A percentile compares a stretch with the other conserved stretches of the same genome.
phyloP scores from a whole-genome alignment of 2,113 vertebrate species.

The Trematocara variabile region DNA sequence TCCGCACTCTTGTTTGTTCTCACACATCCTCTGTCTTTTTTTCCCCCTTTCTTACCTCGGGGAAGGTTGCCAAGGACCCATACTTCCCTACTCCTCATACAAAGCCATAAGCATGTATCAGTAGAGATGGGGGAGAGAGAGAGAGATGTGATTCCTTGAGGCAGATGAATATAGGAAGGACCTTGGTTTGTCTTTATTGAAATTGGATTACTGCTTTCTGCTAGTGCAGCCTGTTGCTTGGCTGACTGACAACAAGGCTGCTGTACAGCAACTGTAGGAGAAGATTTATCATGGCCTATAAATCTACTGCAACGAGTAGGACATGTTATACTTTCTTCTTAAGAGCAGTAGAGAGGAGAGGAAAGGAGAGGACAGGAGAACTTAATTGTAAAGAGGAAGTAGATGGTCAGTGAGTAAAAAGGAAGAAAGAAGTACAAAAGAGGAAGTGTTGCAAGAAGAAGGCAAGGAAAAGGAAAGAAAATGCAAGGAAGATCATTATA shows the following conservation, averaged over 20 bases:
- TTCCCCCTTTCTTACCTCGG: neutral
- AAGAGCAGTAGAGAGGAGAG: neutral
- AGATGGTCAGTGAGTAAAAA: neutral
- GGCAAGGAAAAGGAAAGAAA: neutral
- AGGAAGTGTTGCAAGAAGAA: neutral
- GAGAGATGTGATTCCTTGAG: slow-evolving; percentile 2
- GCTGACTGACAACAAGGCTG: slow-evolving; percentile 45
- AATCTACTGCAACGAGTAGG: slow-evolving; percentile 38
- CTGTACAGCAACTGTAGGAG: slow-evolving; percentile 9
- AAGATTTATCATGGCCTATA: slow-evolving; percentile 55
- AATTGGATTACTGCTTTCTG: slow-evolving; percentile 67
- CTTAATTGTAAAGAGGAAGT: neutral
- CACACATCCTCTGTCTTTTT: neutral
- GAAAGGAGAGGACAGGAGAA: neutral
- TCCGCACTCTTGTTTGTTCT: neutral
- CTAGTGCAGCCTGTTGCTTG: slow-evolving; percentile 59
- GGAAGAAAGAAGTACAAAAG: neutral
- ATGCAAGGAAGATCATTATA: neutral
- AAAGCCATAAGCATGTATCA: slow-evolving; percentile 18
- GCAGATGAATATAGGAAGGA: slow-evolving; percentile 64
- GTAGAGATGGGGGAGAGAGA: neutral
- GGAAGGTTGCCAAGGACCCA: slow-evolving; percentile 38
- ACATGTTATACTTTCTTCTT: slow-evolving; percentile 4
- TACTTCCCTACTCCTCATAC: neutral
- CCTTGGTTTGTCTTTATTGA: slow-evolving; percentile 76